Conservation (phyloP, 2,797 vertebrate species). For the Spheniscus humboldti region DNA sequence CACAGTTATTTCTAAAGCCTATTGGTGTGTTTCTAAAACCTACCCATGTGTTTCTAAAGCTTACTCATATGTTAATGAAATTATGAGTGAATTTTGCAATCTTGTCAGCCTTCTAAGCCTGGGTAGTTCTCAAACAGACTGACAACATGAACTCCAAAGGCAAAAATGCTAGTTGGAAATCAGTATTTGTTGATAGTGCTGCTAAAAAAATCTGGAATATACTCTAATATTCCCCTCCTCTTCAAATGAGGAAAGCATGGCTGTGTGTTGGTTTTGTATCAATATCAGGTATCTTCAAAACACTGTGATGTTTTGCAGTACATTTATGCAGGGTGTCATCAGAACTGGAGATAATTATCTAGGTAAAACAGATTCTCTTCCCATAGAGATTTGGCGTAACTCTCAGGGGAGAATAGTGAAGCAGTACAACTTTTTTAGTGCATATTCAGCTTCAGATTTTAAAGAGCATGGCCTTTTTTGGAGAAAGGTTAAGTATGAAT, state of each 20-base stretch:
- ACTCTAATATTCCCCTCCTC: neutral
- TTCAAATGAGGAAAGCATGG: neutral
- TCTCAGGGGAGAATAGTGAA: neutral
- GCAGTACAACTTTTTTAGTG: neutral
- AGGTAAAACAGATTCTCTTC: neutral
- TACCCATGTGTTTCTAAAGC: neutral
- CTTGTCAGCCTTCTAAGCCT: neutral
- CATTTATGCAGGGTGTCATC: neutral
- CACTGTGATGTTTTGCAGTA: neutral
- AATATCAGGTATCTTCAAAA: neutral
- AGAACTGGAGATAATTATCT: neutral
- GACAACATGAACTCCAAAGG: neutral
- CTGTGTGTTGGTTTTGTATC: neutral
- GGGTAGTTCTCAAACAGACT: neutral
- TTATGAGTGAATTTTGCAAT: neutral
- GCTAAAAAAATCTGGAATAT: neutral
- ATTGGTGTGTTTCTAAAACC: neutral
- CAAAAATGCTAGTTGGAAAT: neutral
- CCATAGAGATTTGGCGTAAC: neutral
- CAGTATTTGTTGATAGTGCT: neutral
- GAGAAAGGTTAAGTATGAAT: constrained; percentile 30
- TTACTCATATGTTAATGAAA: neutral
- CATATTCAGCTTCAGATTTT: constrained; percentile 7
- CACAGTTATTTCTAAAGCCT: neutral
- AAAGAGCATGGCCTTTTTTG: constrained; percentile 28